Evolutionary conservation across 2,113 vertebrate species (phyloP), one percentile per base, ranked within the genome.

Genomic region (Etheostoma spectabile): DNA sequence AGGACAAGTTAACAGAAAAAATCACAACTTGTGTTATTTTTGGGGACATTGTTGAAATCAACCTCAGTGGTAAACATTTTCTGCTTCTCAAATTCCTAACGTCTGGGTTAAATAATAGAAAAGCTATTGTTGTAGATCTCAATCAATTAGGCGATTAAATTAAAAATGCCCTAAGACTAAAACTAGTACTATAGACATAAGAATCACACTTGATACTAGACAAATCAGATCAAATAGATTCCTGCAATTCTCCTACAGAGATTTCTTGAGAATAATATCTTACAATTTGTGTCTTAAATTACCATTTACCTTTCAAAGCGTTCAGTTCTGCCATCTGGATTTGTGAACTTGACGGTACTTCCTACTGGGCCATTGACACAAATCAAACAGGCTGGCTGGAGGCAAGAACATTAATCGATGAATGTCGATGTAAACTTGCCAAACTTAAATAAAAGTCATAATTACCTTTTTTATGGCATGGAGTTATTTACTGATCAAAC

Each of bases 321-420:
- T 62, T 80, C 42, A 8, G 18, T 74, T 14, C 1, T 82, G 46
- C 71, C 73, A 0, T 63, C 61, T 15, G 15, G 5, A 19, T 71
- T 56, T 3, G 22, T 0, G 0, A 87, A 1, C 4, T 11, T 45
- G 42, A 30, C 0, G 6, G n/a, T n/a, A 27, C 67, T 88, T 66
- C 91, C 91, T 4, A 85, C 2, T 14, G 91, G 88, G 4, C 94
- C 94, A 0, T 93, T 95, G 33, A 95, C 81, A 42, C 90, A 86
- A 77, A 94, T 83, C 83, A 93, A 79, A 86, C 94, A 95, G 33
- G 88, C 86, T 4, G 92, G 91, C 95, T 95, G 82, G 1, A 82
- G 16, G 71, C 8, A 8, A 82, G 49, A 84, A 82, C n/a, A 73
- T 6, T 12, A 49, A 72, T 3, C n/a, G 35, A 42, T 27, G 0